Evolutionary conservation across 2,797 vertebrate species (phyloP).

Genomic region (Sebastolobus altivelis): DNA sequence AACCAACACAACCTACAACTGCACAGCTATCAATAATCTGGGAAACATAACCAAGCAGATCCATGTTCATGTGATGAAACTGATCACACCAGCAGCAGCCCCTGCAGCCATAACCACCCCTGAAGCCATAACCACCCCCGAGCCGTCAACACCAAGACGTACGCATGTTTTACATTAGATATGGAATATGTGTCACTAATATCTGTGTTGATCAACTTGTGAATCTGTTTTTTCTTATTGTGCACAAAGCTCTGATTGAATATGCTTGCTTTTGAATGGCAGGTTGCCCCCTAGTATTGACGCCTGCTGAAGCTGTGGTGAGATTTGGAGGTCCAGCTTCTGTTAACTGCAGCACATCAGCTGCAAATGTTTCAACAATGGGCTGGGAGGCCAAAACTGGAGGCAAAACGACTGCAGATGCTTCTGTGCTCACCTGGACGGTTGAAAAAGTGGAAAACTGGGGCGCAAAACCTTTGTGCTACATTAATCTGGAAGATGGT

Average conservation of each 20-base stretch:
- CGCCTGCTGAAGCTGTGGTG: conserved; percentile 59
- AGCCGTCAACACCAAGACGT: not conserved
- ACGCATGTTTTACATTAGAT: not conserved
- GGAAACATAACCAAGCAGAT: conserved; percentile 14
- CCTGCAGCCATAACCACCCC: not conserved
- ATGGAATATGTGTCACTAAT: not conserved
- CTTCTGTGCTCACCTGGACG: not conserved
- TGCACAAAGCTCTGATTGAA: not conserved
- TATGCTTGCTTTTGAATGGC: conserved; percentile 7
- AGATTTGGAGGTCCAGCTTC: conserved; percentile 55
- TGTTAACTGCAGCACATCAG: conserved; percentile 58
- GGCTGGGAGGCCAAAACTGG: conserved; percentile 49
- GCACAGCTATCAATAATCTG: conserved; percentile 43
- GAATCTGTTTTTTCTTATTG: not conserved
- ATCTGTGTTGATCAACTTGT: not conserved
- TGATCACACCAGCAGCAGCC: not conserved
- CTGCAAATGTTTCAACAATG: rapidly evolving
- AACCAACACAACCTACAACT: not conserved
- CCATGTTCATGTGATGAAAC: not conserved
- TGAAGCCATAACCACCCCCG: too few species aligned
- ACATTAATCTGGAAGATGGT: rapidly evolving
- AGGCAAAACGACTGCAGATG: rapidly evolving
- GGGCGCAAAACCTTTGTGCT: not conserved
- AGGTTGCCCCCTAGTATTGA: conserved; percentile 49
- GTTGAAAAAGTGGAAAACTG: conserved; percentile 28